phyloP scores from a whole-genome alignment of 2,888 invertebrate genomes.

The Synanthedon myopaeformis region DNA sequence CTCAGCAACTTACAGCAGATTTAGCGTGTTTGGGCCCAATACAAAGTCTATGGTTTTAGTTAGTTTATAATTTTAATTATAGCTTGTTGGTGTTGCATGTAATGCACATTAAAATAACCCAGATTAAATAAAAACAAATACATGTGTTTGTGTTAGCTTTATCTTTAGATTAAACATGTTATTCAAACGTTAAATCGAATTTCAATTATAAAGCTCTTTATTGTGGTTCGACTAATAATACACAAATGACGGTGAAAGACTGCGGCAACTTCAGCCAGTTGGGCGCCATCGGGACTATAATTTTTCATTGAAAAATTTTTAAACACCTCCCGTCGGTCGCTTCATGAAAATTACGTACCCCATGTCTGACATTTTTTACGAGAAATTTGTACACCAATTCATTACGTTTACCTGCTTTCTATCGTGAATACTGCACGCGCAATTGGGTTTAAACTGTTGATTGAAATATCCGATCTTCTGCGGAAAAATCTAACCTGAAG shows the following conservation, averaged over 20 bases:
- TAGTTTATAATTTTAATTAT: no score
- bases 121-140: no score
- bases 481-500: no score
- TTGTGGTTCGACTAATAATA: constrained; percentile 52
- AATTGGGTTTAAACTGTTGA: constrained; percentile 52
- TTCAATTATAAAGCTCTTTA: constrained; percentile 46
- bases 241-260: constrained; percentile 52
- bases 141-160: no score
- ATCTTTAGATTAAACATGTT: constrained; percentile 20
- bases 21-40: no score
- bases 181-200: constrained; percentile 29
- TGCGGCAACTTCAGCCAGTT: constrained; percentile 31
- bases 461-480: constrained; percentile 43
- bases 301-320: constrained; percentile 54
- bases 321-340: constrained; percentile 47
- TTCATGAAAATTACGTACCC: constrained; percentile 58
- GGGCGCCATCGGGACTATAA: constrained; percentile 32
- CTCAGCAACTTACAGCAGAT: no score
- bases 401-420: constrained; percentile 56
- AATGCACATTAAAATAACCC: no score
- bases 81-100: no score
- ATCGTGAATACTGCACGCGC: constrained; percentile 48
- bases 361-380: constrained; percentile 64
- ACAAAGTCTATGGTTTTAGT: no score
- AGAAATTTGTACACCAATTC: constrained; percentile 66